phyloP scores from a whole-genome alignment of 2,113 vertebrate genomes.

The Cephalopterus ornatus region DNA sequence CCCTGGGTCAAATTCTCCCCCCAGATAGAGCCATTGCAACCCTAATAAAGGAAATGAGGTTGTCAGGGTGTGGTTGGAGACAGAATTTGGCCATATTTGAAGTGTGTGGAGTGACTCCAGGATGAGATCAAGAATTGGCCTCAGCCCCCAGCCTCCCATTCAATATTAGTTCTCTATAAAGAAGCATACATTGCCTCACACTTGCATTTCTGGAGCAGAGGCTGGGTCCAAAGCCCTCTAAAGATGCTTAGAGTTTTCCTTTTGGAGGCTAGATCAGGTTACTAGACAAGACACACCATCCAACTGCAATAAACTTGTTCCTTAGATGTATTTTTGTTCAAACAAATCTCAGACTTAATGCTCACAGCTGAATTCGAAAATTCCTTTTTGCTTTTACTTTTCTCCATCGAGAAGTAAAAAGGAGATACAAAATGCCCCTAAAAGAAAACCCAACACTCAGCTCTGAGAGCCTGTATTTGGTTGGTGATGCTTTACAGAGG shows the following conservation, averaged over 20 bases:
- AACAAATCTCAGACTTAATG: background rate
- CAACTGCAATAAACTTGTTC: constrained; percentile 27
- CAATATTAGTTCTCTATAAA: background rate
- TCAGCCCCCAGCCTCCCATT: background rate
- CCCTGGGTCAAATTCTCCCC: background rate
- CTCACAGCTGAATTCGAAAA: background rate
- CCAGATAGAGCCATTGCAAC: background rate
- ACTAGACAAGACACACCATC: constrained; percentile 25
- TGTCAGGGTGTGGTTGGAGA: constrained; percentile 52
- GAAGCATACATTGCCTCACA: background rate
- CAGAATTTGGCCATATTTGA: constrained; percentile 23
- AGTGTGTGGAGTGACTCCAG: constrained; percentile 17
- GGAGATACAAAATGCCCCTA: background rate
- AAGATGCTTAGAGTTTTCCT: constrained; percentile 2
- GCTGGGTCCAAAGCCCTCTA: background rate
- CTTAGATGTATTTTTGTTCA: constrained; percentile 26
- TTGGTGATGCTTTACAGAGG: constrained; percentile 38
- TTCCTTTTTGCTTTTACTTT: constrained; percentile 14
- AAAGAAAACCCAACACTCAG: background rate
- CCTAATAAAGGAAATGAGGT: background rate
- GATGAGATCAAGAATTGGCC: constrained; percentile 60
- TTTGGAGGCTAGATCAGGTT: constrained; percentile 10
- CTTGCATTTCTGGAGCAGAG: background rate
- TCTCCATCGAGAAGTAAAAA: background rate
- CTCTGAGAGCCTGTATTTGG: background rate